Evolutionary conservation across 2,113 vertebrate genomes (phyloP), one percentile per base, ranked within the genome.

Genomic region (Phyllostomus hastatus): DNA sequence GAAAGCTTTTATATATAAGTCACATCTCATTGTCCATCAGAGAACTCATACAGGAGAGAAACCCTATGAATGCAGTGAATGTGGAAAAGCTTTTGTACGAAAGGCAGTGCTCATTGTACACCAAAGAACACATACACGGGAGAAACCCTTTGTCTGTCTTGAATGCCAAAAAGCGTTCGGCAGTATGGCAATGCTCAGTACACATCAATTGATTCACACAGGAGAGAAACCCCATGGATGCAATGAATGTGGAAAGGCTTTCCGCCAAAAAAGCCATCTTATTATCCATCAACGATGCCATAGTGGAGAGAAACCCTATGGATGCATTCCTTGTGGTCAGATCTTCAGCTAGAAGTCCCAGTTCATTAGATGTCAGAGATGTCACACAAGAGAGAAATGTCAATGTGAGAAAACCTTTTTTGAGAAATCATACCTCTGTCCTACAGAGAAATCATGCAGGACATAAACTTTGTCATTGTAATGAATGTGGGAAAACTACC

Each of bases 141-240:
- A 96, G 73, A 97, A 95, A 48, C 91, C 97, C 50, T 97, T 92
- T 48, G 92, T 90, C 3, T 97, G 97, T 43, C 16, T 70, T 24
- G 70, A 97, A 41, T 97, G 97, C 7, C 96, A 94, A 14, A 97
- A 97, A 38, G 87, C 86, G 22, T 97, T 97, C 66, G 88, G 92
- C 10, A 83, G 85, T 28, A 96, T 82, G 88, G 73, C 93, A 48
- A 78, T 96, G 75, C 83, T 97, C 10, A 88, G 66, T 31, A 54
- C 94, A 54, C 97, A 97, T 78, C 83, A 95, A 35, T 59, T 95
- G 72, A 94, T 97, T 89, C 97, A 97, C 38, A 97, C 86, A 7
- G 96, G 97, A 75, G 95, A 98, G 84, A 97, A 96, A 19, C 95
- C 96, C 1, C 94, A 97, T 35, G 88, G 85, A 31, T 97, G 95